Percentiles rank a stretch among this genome's conserved stretches.
phyloP scores from a whole-genome alignment of 2,888 invertebrate genomes.

The Parelbella ahira region DNA sequence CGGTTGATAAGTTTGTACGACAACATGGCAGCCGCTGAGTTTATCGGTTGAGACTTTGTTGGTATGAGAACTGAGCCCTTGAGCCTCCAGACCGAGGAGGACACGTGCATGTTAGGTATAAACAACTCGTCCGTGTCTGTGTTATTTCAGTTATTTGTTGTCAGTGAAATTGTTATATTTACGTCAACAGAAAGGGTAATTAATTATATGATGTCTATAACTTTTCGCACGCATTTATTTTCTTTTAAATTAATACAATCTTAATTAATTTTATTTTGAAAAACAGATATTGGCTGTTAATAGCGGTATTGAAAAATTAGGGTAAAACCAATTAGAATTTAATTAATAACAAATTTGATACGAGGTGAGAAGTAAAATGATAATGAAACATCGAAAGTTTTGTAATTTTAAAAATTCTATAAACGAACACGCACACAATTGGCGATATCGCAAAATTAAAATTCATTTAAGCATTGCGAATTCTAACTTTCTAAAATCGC shows the following conservation, averaged over 20 bases:
- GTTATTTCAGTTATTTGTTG: background rate
- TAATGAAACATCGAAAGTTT: slow-evolving; percentile 9
- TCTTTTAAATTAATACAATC: no score
- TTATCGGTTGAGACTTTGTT: slow-evolving; percentile 34
- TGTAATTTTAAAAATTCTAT: background rate
- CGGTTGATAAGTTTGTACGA: slow-evolving; percentile 53
- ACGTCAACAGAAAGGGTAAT: no score
- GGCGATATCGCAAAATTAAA: slow-evolving; percentile 1
- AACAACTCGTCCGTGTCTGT: slow-evolving; percentile 5
- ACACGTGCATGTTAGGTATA: no score
- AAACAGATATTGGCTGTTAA: no score
- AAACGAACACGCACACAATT: background rate
- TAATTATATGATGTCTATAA: no score
- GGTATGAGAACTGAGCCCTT: slow-evolving; percentile 8
- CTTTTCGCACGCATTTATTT: no score
- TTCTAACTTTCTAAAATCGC: slow-evolving; percentile 16
- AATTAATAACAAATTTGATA: no score
- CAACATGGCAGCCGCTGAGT: slow-evolving; percentile 49
- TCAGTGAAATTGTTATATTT: no score
- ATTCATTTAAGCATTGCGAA: slow-evolving; percentile 11
- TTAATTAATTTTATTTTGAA: no score
- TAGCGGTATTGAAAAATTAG: no score
- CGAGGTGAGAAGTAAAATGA: no score
- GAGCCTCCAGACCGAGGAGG: background rate
- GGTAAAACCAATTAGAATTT: no score